Conservation (phyloP, 2,888 invertebrate genomes). For the Himalopsyche anomala region DNA sequence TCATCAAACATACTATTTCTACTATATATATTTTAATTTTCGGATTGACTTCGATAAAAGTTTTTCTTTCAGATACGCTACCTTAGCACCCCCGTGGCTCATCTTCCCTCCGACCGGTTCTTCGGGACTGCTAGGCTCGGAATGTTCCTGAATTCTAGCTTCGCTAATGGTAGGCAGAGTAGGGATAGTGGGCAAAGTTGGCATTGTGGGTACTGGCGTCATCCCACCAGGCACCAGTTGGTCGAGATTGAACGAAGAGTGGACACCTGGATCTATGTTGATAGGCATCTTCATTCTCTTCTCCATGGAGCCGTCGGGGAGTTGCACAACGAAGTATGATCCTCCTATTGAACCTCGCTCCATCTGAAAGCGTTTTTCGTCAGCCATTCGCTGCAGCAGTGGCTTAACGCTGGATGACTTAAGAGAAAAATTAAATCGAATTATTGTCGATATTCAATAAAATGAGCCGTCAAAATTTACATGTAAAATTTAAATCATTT, state of each 20-base stretch:
- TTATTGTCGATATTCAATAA: not conserved
- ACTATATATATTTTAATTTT: no score
- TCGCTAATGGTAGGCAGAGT: slow-evolving; percentile 94
- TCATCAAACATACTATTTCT: no score
- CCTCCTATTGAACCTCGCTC: slow-evolving; percentile 93
- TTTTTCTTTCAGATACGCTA: not conserved
- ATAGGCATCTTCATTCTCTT: slow-evolving; percentile 92
- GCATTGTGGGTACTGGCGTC: slow-evolving; percentile 78
- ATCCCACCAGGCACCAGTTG: slow-evolving; percentile 79
- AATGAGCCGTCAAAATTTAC: no score
- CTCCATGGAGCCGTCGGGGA: slow-evolving; percentile 94
- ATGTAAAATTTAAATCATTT: no score
- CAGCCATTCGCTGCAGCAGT: slow-evolving; percentile 93
- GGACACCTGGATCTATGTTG: slow-evolving; percentile 95
- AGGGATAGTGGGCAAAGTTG: slow-evolving; percentile 89
- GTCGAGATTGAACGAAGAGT: slow-evolving; percentile 93
- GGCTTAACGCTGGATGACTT: slow-evolving; percentile 85
- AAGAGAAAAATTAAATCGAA: slow-evolving; percentile 63
- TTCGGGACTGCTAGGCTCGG: slow-evolving; percentile 75
- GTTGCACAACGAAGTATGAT: slow-evolving; percentile 90
- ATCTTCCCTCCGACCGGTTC: not conserved
- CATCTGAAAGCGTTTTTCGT: slow-evolving; percentile 93
- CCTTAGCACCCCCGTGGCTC: slow-evolving; percentile 6
- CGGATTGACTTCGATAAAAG: no score
- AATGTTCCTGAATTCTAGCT: slow-evolving; percentile 82